Percentiles rank a stretch among this genome's conserved stretches.
Conservation (phyloP, 1,140 invertebrate genomes). For the Ctenoplectra terminalis region DNA sequence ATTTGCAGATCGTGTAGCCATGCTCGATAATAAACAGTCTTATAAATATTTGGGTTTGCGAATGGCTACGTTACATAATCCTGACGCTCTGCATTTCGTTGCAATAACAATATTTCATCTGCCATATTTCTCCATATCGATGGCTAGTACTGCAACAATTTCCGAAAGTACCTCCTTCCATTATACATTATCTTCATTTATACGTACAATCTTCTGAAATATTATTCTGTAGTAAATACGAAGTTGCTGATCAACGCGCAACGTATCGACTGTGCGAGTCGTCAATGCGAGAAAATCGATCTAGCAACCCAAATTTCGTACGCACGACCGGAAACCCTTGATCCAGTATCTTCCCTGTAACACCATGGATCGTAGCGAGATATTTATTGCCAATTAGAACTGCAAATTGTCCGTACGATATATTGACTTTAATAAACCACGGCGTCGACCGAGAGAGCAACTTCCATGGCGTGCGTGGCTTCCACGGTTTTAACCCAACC, state of each 20-base stretch:
- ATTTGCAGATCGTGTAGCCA: background rate
- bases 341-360: background rate
- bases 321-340: no score
- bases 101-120: background rate
- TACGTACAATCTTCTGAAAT: background rate
- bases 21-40: background rate
- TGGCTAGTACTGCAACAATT: background rate
- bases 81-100: background rate
- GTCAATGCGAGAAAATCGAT: background rate
- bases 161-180: background rate
- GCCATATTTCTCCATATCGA: background rate
- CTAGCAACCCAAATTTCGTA: background rate
- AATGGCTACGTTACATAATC: background rate
- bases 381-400: conserved; percentile 37
- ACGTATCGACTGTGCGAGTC: background rate
- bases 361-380: background rate
- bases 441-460: background rate
- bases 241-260: background rate
- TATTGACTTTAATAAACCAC: conserved; percentile 33
- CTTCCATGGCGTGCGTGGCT: background rate
- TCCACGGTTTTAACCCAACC: background rate
- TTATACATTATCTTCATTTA: background rate
- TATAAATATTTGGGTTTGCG: background rate
- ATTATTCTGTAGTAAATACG: background rate
- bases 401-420: conserved; percentile 31